Base-by-base conservation (phyloP, 2,797 vertebrate species). In the Anolis apletophallus region DNA sequence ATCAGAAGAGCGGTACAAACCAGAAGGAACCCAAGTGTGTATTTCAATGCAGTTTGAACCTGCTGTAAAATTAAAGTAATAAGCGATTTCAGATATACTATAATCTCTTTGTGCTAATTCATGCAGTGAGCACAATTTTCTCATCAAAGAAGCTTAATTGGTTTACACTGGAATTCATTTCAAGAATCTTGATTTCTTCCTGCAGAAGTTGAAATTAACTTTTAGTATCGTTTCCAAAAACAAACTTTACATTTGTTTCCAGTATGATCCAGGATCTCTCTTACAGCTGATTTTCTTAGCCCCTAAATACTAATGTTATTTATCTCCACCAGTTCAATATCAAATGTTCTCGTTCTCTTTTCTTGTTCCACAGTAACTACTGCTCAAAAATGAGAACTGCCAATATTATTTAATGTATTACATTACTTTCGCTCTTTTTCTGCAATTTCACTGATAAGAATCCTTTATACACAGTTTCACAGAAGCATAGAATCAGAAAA, bases 1-100 rank as follows among this genome's bases (percentile, higher is more conserved):
- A 99, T 92, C 85, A 99, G 98, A 90, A 99, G 98, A 90, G 97
- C 95, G 59, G 97, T 92, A 89, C 98, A 99, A 95, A 99, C 92
- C 80, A 98, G 93, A 93, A 95, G 93, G 93, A 99, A 99, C 95
- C 97, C 99, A 95, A 98, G 73, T 36, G 98, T 99, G 92, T 99
- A 99, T 93, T 97, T 99, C 93, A 99, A 91, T 78, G 98, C 98
- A 2, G 97, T 98, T 96, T 98, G 98, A 94, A 99, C 96, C 97
- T 99, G 98, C 98, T 99, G 94, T 86, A 97, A 96, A 93, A 85
- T 69, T 84, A 95, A 94, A 90, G 80, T 34, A 94, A 86, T 95
- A 90, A 83, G 21, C 69, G 82, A 77, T 85, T 9, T 86, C 11
- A 40, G 57, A 81, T 10, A 69, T 75, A 57, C n/a, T 32, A 69